Base-by-base conservation (phyloP, 1,140 invertebrate species). In the Dreissena rostriformis region DNA sequence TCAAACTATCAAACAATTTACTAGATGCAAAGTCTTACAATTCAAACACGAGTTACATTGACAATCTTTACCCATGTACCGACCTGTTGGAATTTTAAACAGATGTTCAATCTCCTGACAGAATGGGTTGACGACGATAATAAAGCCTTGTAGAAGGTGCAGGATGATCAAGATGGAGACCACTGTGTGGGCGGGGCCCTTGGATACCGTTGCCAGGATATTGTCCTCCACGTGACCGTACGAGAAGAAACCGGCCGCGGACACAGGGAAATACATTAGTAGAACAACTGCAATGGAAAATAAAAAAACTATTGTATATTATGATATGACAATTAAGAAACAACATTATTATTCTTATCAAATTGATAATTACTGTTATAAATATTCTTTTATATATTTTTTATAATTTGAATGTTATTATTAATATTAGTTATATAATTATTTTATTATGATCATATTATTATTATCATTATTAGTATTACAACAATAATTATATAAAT, bases 21-120 rank as follows among this genome's bases (percentile, higher is more conserved):
- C 4, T 39, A 39, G 2, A 39, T 39, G 39, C 39, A 39, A 39
- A 5, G 8, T 39, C 39, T 39, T 39, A 39, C 8, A 39, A 39
- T 39, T 39, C 39, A 39, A 39, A 39, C 39, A 39, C 39, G 39
- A 39, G 2, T 39, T 39, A 39, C 39, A 39, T 39, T 39, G 4
- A 39, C 8, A 39, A 5, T 39, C 39, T 39, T 39, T 39, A 39
- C 39, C 39, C 39, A 6, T 55, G 52, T 86, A 91, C 93, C 94
- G 92, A 96, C 96, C 90, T 88, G 94, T 94, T 49, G 96, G 95
- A 22, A 96, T 93, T 55, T 94, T 94, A 72, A 96, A 94, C 0
- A 96, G 91, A 85, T 96, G 94, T 92, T 97, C 96, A 55, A 96
- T 90, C 88, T 96, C 95, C 83, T 94, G 94, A 86, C 92, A 93